Conservation (phyloP, 2,113 vertebrate genomes). For the Psilopsiagon aurifrons region DNA sequence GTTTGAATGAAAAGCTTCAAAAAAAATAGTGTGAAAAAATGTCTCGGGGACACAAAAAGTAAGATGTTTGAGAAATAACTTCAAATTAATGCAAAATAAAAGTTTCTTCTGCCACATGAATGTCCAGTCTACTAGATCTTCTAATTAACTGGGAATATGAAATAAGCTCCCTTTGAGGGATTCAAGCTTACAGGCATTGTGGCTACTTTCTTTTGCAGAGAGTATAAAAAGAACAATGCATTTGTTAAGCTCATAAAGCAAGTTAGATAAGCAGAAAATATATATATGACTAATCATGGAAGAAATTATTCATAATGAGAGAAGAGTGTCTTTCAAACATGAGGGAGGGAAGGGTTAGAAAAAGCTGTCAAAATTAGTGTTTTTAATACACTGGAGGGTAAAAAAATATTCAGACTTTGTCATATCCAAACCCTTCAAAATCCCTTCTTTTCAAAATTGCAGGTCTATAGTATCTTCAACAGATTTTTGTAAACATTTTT, state of each 20-base stretch:
- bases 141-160: constrained; percentile 38
- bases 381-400: not conserved
- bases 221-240: constrained; percentile 11
- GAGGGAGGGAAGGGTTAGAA: not conserved
- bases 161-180: constrained; percentile 8
- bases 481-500: not conserved
- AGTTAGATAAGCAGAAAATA: not conserved
- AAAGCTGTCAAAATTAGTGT: not conserved
- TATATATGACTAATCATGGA: not conserved
- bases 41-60: constrained; percentile 4
- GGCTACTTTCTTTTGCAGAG: not conserved
- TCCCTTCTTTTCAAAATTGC: not conserved
- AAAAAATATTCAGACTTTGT: not conserved
- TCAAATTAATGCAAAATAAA: constrained; percentile 49
- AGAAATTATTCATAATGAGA: not conserved
- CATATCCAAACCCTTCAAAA: not conserved
- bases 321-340: not conserved
- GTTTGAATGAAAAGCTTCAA: constrained; percentile 18
- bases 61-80: constrained; percentile 36
- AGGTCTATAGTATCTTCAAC: not conserved
- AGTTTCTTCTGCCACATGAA: constrained; percentile 2
- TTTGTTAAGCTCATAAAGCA: constrained; percentile 6
- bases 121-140: constrained; percentile 24
- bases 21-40: not conserved
- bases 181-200: not conserved